These are phyloP conservation scores for Cerastis rubricosa DNA, from an alignment of 2,888 invertebrate genomes.

Conservation along the genomic window DNA sequence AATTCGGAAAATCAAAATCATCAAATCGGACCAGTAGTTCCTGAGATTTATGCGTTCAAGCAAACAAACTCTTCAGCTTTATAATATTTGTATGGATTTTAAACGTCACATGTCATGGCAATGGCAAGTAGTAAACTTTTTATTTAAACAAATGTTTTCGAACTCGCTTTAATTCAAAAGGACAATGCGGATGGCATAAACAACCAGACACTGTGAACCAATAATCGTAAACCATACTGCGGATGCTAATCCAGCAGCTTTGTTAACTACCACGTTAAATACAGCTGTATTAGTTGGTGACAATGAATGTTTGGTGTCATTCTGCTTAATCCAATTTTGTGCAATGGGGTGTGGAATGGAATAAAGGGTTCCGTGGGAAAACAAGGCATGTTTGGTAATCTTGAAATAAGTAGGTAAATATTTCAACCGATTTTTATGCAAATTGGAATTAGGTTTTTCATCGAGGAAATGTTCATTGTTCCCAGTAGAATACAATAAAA, in stretches of 20 bases:
- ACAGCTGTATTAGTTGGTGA: background rate
- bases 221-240: conserved; percentile 24
- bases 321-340: background rate
- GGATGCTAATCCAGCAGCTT: conserved; percentile 20
- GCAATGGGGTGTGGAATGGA: background rate
- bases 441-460: background rate
- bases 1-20: no score
- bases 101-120: background rate
- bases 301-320: conserved; percentile 6
- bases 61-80: no score
- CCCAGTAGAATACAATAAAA: no score
- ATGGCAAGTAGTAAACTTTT: background rate
- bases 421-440: background rate
- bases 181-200: background rate
- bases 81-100: no score
- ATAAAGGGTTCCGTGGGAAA: background rate
- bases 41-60: no score
- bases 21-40: no score
- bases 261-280: conserved; percentile 11
- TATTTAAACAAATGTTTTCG: background rate
- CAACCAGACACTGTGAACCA: background rate
- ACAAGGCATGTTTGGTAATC: background rate
- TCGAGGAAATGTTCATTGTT: background rate
- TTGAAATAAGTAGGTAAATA: background rate
- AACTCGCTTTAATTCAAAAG: background rate